Conservation (phyloP, 2,888 invertebrate genomes). For the Stegophylla sp. region DNA sequence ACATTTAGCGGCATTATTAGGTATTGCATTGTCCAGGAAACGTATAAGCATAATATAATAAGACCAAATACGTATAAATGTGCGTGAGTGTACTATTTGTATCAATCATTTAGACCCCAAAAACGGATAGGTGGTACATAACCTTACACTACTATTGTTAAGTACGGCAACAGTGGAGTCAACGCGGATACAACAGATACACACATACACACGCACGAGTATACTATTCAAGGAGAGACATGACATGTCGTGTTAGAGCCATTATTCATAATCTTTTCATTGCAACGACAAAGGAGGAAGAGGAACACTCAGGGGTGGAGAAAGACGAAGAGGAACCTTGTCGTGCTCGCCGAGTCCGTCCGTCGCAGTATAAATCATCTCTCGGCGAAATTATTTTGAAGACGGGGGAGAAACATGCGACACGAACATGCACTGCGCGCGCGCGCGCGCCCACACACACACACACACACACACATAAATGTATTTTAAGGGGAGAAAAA, state of each 20-base stretch:
- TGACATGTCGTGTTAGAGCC: slow-evolving; percentile 25
- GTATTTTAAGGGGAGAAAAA: background rate
- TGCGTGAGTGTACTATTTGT: slow-evolving; percentile 19
- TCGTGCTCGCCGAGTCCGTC: slow-evolving; percentile 10
- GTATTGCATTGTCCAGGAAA: background rate
- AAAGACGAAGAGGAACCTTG: background rate
- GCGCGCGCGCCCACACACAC: background rate
- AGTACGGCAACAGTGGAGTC: background rate
- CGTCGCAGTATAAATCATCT: slow-evolving; percentile 23
- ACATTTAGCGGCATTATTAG: background rate
- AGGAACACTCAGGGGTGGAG: background rate
- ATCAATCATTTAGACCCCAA: slow-evolving; percentile 5
- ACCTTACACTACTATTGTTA: background rate
- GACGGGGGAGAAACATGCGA: background rate
- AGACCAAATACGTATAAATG: background rate
- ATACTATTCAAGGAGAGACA: background rate
- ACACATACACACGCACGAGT: background rate
- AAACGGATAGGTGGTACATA: background rate
- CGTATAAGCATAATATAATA: background rate
- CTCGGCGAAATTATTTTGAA: slow-evolving; percentile 23
- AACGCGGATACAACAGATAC: background rate
- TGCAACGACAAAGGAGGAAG: slow-evolving; percentile 8
- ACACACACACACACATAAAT: background rate
- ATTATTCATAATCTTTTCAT: slow-evolving; percentile 50
- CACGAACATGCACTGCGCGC: too few species aligned